Evolutionary conservation across 2,113 vertebrate genomes (phyloP), one percentile per base, ranked within the genome.

Genomic region (Tachysurus vachellii): DNA sequence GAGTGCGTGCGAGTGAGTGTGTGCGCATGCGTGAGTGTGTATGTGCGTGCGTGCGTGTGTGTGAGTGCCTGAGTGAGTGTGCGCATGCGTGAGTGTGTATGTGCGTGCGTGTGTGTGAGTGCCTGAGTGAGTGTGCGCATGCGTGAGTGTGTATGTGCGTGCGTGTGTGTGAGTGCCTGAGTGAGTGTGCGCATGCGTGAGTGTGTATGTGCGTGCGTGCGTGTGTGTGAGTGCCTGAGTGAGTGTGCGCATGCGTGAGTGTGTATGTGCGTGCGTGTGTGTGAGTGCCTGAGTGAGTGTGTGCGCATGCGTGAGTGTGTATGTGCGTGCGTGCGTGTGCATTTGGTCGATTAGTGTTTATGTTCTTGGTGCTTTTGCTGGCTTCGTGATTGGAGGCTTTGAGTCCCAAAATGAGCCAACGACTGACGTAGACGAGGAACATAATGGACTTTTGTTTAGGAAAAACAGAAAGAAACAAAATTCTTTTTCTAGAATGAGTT

Each of bases 361-460:
- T 89, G 90, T 89, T 86, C 71, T 83, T 53, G 87, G 87, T 89
- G 88, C 88, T 89, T 85, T 86, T 85, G 54, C 64, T 59, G 71
- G 28, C 85, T 76, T 82, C 31, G 66, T 84, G n/a, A 28, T 62
- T 31, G 21, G 80, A 61, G n/a, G 13, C 53, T 44, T 66, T 14
- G 54, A 86, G 62, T 54, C 76, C 76, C 84, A 80, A 88, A 82
- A 86, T 84, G 71, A 89, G 88, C 83, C 86, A 86, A 59, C 1
- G 19, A 66, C 61, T 28, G 56, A 54, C 5, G 75, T 70, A 82
- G 44, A 68, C 23, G 11, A 54, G 13, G 11, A 53, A 31, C 4
- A 21, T 44, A 53, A 61, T 56, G 50, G 23, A 66, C 28, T 28
- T 76, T 62, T 3, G 2, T 77, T 77, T 2, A 28, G 53, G n/a